phyloP scores from a whole-genome alignment of 2,113 vertebrate species.

The Rhea pennata region DNA sequence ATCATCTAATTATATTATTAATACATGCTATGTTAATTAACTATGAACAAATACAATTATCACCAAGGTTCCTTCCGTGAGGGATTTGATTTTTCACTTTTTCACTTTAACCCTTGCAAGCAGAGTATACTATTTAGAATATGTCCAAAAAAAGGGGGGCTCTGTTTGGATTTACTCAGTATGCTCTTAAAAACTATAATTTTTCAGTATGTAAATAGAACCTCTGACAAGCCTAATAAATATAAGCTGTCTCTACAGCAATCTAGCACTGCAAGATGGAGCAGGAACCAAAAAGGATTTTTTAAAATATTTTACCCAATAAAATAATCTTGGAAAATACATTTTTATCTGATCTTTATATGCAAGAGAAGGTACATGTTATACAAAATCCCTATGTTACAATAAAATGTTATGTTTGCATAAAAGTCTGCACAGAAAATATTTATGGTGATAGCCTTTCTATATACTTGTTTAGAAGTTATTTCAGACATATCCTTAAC shows the following conservation, averaged over 20 bases:
- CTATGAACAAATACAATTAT: constrained; percentile 67
- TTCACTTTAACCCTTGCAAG: constrained; percentile 26
- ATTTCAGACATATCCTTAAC: background rate
- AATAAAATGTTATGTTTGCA: background rate
- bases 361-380: background rate
- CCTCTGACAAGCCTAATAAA: background rate
- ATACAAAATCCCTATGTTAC: background rate
- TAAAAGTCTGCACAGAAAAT: background rate
- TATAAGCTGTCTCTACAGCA: background rate
- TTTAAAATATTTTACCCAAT: background rate
- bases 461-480: background rate
- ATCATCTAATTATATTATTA: constrained; percentile 61
- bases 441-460: background rate
- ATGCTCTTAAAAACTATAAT: background rate
- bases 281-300: background rate
- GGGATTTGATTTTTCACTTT: background rate
- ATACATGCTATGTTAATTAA: constrained; percentile 66
- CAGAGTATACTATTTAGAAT: background rate
- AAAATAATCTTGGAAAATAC: background rate
- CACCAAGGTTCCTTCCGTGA: constrained; percentile 30
- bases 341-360: background rate
- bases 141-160: background rate
- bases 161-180: background rate
- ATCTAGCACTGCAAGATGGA: background rate
- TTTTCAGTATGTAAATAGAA: background rate